Conservation (phyloP, 2,888 invertebrate species). For the Trachelus tabidus region DNA sequence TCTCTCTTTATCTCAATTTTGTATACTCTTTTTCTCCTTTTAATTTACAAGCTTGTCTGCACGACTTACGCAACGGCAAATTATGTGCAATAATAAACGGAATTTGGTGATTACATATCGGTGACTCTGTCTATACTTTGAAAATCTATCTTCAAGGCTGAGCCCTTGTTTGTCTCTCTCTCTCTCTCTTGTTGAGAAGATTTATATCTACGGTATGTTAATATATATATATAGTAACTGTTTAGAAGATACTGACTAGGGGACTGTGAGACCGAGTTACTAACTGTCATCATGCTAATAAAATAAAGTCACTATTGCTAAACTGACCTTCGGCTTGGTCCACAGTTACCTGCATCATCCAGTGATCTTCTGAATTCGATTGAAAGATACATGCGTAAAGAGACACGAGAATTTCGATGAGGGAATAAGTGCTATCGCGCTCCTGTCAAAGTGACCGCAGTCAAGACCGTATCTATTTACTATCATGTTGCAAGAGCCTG, state of each 20-base stretch:
- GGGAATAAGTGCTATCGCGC: neutral
- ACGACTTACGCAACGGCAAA: neutral
- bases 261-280: neutral
- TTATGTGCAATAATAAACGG: neutral
- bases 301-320: neutral
- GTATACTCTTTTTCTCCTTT: neutral
- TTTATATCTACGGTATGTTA: neutral
- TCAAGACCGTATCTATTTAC: constrained; percentile 13
- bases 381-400: neutral
- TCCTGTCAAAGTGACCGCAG: constrained; percentile 5
- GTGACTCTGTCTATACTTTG: neutral
- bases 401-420: neutral
- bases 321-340: neutral
- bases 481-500: neutral
- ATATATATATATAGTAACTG: neutral
- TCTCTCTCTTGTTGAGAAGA: neutral
- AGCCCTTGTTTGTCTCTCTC: neutral
- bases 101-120: neutral
- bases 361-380: neutral
- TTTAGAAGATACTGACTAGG: neutral
- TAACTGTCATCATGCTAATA: neutral
- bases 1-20: neutral
- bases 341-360: neutral
- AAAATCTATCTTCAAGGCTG: neutral
- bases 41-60: neutral